Base-by-base conservation (phyloP, 2,113 vertebrate genomes). In the Xenus cinereus region DNA sequence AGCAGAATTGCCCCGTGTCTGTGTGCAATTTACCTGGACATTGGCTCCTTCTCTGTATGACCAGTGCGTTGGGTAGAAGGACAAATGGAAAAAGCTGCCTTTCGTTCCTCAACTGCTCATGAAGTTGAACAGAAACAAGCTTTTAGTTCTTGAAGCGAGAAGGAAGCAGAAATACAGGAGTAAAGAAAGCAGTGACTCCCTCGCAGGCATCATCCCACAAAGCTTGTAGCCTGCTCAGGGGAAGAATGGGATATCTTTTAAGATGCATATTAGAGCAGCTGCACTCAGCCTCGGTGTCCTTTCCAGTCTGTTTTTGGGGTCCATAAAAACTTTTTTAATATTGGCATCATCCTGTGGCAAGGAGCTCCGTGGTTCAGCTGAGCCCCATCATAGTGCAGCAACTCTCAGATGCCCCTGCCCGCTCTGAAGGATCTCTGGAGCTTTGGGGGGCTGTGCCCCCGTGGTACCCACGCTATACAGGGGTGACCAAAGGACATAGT, bases 21-120 rank as follows among this genome's bases (percentile, higher is more conserved):
- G 5, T 1, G 1, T 48, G 20, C 30, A 6, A 1, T 27, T 56
- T 32, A 56, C 15, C 20, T 46, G 63, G 6, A 2, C 24, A 8
- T 13, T 45, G 21, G 26, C 8, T 80, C 43, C 20, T 86, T 54
- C 80, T 80, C 57, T 46, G 6, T 32, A 15, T 4, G 43, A 84
- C 24, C 32, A 64, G 5, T 72, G 21, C 4, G 1, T 32, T 37
- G 53, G 17, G 5, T 14, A 46, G 48, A 68, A 60, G 63, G 45
- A 33, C 32, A 83, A 46, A 30, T 24, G 41, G 43, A 9, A 59
- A 45, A 56, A 33, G 3, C 46, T 41, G 7, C 24, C 16, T 69
- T 79, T 76, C 35, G 41, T 19, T 8, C 53, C 43, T 86, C 43
- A 54, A 1, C 48, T 57, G 63, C 33, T 91, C 37, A 3, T 8